Evolutionary conservation across 1,140 invertebrate genomes (phyloP).

Genomic region (Lysiphlebus fabarum): DNA sequence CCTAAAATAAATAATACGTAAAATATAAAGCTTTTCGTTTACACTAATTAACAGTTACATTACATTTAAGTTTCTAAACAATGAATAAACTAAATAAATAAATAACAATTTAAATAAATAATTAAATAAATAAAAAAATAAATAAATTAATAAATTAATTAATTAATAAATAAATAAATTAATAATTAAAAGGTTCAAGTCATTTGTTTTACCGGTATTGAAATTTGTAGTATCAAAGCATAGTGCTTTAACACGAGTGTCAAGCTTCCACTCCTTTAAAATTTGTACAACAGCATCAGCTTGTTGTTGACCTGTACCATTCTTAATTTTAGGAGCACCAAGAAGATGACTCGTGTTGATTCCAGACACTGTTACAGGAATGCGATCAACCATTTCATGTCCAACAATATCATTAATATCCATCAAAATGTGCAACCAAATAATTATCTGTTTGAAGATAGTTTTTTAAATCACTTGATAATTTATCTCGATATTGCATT

Average conservation of each 20-base stretch:
- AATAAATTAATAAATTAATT: no score
- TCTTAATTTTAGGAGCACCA: neutral
- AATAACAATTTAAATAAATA: no score
- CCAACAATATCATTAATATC: neutral
- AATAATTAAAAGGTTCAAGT: neutral
- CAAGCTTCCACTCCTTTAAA: neutral
- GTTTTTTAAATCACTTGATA: conserved; percentile 25
- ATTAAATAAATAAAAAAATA: no score
- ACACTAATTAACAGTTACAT: neutral
- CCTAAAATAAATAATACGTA: neutral
- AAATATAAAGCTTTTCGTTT: neutral
- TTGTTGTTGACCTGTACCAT: neutral
- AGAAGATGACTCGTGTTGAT: neutral
- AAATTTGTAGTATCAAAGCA: neutral
- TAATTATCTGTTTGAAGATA: conserved; percentile 23
- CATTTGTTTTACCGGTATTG: neutral
- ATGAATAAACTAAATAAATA: no score
- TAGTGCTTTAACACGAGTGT: neutral
- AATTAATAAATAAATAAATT: conserved; percentile 18
- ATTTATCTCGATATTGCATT: conserved; percentile 11
- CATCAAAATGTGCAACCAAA: neutral
- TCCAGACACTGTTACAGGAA: neutral
- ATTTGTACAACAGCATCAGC: neutral
- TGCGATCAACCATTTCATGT: neutral
- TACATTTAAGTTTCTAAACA: no score